These are phyloP conservation scores for Ricordea florida DNA, from an alignment of 92 coral and sea anemone species.

Conservation along the genomic window DNA sequence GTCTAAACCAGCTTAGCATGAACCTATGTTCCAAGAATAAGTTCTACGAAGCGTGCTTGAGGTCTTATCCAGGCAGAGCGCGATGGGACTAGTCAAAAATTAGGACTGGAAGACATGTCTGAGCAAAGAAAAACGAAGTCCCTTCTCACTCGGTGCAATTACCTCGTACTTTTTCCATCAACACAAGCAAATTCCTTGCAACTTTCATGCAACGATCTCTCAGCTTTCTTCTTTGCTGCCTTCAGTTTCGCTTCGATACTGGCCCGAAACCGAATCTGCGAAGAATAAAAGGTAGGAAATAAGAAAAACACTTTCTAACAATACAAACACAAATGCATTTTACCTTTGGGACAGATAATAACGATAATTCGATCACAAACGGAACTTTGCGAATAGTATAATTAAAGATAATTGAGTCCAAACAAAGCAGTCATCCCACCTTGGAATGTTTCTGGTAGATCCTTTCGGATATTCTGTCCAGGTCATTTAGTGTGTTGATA, in stretches of 20 bases:
- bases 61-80: too few relatives aligned
- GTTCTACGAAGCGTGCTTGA: too few relatives aligned
- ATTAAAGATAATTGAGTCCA: background rate
- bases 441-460: slow-evolving; percentile 78
- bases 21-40: too few relatives aligned
- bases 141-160: too few relatives aligned
- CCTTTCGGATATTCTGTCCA: slow-evolving; percentile 77
- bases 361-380: background rate
- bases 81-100: too few relatives aligned
- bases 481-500: slow-evolving; percentile 72
- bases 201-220: slow-evolving; percentile 38
- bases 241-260: slow-evolving; percentile 70
- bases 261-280: slow-evolving; percentile 49
- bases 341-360: too few relatives aligned
- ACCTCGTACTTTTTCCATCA: too few relatives aligned
- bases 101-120: too few relatives aligned
- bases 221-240: slow-evolving; percentile 61
- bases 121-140: too few relatives aligned
- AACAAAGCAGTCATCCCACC: too few relatives aligned
- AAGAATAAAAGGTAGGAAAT: background rate
- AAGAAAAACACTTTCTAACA: background rate
- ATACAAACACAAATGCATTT: background rate
- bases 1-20: too few relatives aligned
- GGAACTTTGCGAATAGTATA: background rate
- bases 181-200: slow-evolving; percentile 6